Conservation (phyloP, 2,797 vertebrate species). For the Eulemur coronatus region DNA sequence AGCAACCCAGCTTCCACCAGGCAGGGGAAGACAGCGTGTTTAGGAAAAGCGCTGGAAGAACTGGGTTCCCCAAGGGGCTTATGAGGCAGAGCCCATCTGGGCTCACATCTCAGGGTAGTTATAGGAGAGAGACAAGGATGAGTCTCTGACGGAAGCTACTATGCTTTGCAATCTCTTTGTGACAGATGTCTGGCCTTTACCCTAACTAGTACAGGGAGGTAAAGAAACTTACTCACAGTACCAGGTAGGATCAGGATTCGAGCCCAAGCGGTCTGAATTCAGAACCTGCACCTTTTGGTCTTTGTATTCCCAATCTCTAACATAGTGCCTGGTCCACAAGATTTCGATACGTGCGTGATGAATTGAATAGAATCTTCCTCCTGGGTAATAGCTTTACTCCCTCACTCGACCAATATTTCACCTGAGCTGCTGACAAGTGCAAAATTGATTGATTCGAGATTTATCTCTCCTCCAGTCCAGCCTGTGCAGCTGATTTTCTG, state of each 20-base stretch:
- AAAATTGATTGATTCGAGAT: conserved; percentile 74
- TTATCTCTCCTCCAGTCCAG: conserved; percentile 69
- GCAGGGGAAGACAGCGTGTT: neutral
- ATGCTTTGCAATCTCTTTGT: neutral
- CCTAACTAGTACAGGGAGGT: neutral
- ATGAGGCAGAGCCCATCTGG: neutral
- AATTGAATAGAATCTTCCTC: conserved; percentile 59
- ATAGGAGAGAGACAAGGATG: neutral
- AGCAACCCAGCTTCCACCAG: neutral
- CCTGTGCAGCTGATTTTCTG: conserved; percentile 76
- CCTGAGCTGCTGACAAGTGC: conserved; percentile 70
- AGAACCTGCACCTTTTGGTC: neutral
- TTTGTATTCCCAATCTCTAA: neutral
- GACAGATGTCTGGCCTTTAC: neutral
- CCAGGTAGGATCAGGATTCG: neutral
- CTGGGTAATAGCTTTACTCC: conserved; percentile 58
- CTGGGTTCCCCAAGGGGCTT: neutral
- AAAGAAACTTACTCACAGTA: neutral
- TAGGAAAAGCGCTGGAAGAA: neutral
- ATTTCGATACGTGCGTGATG: conserved; percentile 56
- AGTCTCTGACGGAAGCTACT: neutral
- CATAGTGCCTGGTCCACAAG: neutral
- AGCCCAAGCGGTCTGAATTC: neutral
- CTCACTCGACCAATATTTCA: conserved; percentile 68
- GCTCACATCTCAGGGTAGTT: neutral